Evolutionary conservation across 2,888 invertebrate genomes (phyloP).

Genomic region (Ophioninae sp.): DNA sequence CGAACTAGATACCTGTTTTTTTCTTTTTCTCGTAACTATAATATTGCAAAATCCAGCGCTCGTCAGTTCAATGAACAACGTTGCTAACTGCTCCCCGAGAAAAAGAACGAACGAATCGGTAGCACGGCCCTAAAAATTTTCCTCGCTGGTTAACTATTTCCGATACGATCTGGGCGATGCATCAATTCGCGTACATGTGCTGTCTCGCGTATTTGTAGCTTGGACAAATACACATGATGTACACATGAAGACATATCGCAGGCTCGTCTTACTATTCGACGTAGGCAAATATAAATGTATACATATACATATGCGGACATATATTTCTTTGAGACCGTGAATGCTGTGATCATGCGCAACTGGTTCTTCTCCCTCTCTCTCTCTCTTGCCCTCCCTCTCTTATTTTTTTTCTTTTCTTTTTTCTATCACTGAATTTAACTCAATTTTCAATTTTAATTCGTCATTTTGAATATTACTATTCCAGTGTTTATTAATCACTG

Average conservation of each 20-base stretch:
- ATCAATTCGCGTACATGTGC: conserved; percentile 34
- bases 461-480: no score
- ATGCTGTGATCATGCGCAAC: conserved; percentile 59
- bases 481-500: no score
- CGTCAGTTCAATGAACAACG: conserved; percentile 13
- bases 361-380: conserved; percentile 66
- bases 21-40: no score
- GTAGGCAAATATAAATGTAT: background rate
- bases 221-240: conserved; percentile 7
- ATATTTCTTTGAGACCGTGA: conserved; percentile 41
- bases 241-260: conserved; percentile 22
- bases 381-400: background rate
- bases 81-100: conserved; percentile 55
- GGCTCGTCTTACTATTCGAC: conserved; percentile 10
- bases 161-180: conserved; percentile 48
- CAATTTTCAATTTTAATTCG: no score
- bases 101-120: conserved; percentile 56
- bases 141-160: conserved; percentile 44
- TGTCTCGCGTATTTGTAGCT: background rate
- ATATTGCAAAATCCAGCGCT: background rate
- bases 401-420: no score
- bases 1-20: no score
- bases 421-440: no score
- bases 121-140: conserved; percentile 49
- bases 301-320: background rate